Conservation (phyloP, 2,797 vertebrate genomes). For the Fistularia tabacaria region DNA sequence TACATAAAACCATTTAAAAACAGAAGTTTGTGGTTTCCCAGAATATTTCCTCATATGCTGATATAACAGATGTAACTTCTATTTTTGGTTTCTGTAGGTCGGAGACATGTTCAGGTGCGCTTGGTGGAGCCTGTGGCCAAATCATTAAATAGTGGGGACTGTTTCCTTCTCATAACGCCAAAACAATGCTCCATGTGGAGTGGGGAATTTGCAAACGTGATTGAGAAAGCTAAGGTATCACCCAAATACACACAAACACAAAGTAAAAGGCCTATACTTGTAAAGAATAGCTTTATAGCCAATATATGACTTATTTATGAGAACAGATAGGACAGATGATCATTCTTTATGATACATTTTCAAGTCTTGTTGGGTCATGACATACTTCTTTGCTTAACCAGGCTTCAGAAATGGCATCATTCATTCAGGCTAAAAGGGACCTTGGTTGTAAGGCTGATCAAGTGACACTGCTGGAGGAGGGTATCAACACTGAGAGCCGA, state of each 20-base stretch:
- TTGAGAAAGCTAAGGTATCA: slow-evolving; percentile 81
- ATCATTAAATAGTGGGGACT: slow-evolving; percentile 82
- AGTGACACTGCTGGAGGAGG: slow-evolving; percentile 78
- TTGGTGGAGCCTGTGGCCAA: slow-evolving; percentile 72
- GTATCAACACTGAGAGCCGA: slow-evolving; percentile 75
- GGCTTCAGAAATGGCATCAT: slow-evolving; percentile 79
- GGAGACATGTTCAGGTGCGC: slow-evolving; percentile 79
- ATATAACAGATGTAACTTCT: not conserved
- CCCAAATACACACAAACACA: not conserved
- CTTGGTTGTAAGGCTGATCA: slow-evolving; percentile 79
- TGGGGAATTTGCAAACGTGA: slow-evolving; percentile 82
- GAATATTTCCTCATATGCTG: not conserved
- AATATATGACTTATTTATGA: too few relatives aligned
- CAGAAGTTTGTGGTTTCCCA: too few relatives aligned
- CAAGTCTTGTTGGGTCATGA: not conserved
- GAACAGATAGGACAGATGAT: too few relatives aligned
- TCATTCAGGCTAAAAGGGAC: slow-evolving; percentile 80
- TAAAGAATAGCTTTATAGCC: not conserved
- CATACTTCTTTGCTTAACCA: slow-evolving; percentile 34
- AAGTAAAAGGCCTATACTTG: not conserved
- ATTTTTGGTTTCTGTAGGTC: slow-evolving; percentile 57
- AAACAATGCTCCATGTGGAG: slow-evolving; percentile 81
- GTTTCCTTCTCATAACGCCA: slow-evolving; percentile 78
- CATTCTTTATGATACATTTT: not conserved
- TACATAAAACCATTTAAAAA: too few relatives aligned